Percentiles rank a stretch among this genome's conserved stretches.
These are phyloP conservation scores for Chelonia mydas DNA, from an alignment of 2,797 vertebrate genomes.

Conservation along the genomic window DNA sequence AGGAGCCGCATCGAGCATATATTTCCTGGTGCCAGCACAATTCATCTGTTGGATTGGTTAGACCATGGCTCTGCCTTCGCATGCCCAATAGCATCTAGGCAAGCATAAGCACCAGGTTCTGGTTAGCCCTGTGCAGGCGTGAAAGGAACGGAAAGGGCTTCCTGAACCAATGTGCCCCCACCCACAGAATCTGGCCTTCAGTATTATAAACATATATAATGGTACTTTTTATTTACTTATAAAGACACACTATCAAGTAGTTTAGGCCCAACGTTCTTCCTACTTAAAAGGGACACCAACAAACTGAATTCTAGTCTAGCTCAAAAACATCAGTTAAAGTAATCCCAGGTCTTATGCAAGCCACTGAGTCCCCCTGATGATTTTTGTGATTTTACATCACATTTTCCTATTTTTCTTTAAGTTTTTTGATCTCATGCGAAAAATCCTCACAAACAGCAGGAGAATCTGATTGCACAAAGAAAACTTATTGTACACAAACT, in stretches of 20 bases:
- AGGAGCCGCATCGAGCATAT: background rate
- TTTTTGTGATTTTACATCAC: background rate
- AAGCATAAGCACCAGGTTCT: too few species aligned
- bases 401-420: background rate
- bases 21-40: background rate
- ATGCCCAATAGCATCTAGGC: too few species aligned
- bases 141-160: background rate
- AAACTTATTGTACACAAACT: background rate
- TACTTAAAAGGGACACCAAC: background rate
- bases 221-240: background rate
- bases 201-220: background rate
- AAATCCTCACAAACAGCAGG: background rate
- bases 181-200: background rate
- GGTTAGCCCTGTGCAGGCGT: too few species aligned
- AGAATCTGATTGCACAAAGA: background rate
- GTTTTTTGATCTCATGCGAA: background rate
- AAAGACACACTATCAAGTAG: background rate
- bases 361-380: background rate
- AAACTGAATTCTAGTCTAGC: background rate
- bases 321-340: background rate
- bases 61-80: too few species aligned
- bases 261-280: background rate
- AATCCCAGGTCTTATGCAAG: background rate
- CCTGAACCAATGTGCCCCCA: background rate
- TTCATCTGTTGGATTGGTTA: too few species aligned